Evolutionary conservation across 2,888 invertebrate species (phyloP), one percentile per base, ranked within the genome.

Genomic region (Epinotia demarniana): DNA sequence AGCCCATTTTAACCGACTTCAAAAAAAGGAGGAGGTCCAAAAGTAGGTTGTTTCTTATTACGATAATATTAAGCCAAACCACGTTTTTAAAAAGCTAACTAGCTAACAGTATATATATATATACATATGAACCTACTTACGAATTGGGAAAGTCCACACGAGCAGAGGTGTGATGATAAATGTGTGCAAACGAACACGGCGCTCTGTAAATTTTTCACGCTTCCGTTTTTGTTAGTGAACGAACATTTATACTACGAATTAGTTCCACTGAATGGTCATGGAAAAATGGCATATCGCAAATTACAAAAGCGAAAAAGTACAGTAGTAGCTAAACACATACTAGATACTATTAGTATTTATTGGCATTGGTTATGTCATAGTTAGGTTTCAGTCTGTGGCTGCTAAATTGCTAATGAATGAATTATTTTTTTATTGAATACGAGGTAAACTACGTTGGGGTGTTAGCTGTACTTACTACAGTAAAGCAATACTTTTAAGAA

Each of bases 201-300:
- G 53, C 66, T 60, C 53, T 64, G 75, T 53, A 66, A 60, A 71
- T 43, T 66, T 64, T 75, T 63, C 69, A 70, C 70, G 74, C 58
- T 63, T 64, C 33, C 27, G 69, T 63, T 68, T 73, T 68, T 57
- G 68, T 73, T 68, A 61, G 27, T 69, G 46, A 62, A 46, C 18
- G 58, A 70, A 64, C 63, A 64, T 63, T 74, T 63, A 53, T 69
- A 57, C 57, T 33, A 55, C 23, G 39, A 49, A 16, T 70, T 53
- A 55, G 63, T 60, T 58, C 33, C 27, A 39, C 27, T 58, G 55
- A 23, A 58, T 58, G 57, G 49, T 12, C 27, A 27, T 49, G 23
- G 8, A n/a, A n/a, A 27, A 13, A 19, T 6, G 8, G 4, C 23
- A n/a, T 11, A 64, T 6, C 18, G 43, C 9, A 39, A n/a, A 62